A percentile compares a stretch with the other conserved stretches of the same genome.
phyloP scores from a whole-genome alignment of 2,797 vertebrate species.

The Rhincodon typus region DNA sequence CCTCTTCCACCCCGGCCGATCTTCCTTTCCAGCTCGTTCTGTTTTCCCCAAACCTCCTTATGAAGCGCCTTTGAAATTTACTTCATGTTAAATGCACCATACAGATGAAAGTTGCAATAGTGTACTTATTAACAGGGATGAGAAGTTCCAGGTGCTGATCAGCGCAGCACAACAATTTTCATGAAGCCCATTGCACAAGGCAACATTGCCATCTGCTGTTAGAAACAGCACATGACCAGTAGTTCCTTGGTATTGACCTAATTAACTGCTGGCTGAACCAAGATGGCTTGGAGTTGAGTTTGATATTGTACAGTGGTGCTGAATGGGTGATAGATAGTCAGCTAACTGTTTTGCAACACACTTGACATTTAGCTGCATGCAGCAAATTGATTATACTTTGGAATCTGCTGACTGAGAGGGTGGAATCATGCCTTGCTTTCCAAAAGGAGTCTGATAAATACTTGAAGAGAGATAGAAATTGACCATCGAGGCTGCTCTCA shows the following conservation, averaged over 20 bases:
- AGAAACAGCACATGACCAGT: not conserved
- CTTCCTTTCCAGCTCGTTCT: not conserved
- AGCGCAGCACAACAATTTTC: not conserved
- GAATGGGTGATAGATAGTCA: not conserved
- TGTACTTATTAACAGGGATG: no score
- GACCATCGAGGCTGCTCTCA: no score
- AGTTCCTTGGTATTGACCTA: not conserved
- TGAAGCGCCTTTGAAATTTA: not conserved
- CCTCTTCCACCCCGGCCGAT: not conserved
- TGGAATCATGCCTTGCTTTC: not conserved
- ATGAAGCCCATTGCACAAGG: not conserved
- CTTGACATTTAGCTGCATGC: not conserved
- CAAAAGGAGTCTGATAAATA: not conserved
- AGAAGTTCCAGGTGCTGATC: not conserved
- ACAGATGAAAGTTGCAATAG: not conserved
- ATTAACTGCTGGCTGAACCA: not conserved
- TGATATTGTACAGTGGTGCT: not conserved
- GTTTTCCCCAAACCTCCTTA: not conserved
- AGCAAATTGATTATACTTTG: not conserved
- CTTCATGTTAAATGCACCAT: not conserved
- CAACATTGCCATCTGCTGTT: slow-evolving; percentile 15
- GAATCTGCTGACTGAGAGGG: not conserved
- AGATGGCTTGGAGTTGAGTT: no score
- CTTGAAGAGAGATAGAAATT: not conserved
- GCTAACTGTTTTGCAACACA: not conserved